phyloP scores from a whole-genome alignment of 2,797 vertebrate genomes.

The Triplophysa bombifrons region DNA sequence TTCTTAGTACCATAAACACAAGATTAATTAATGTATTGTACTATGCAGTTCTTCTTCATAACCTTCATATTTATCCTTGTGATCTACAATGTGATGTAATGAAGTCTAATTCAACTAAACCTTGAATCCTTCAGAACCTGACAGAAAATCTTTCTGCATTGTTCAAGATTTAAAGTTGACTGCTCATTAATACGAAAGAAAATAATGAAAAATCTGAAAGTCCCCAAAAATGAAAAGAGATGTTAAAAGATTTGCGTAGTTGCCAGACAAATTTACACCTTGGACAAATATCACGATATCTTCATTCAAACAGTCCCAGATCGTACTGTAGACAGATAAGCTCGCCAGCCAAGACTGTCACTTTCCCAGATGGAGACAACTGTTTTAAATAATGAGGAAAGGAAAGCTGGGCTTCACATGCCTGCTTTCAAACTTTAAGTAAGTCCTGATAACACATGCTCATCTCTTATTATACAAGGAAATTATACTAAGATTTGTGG shows the following conservation, averaged over 20 bases:
- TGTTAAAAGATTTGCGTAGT: conserved; percentile 59
- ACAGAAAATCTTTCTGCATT: background rate
- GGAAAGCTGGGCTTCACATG: conserved; percentile 71
- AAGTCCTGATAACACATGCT: conserved; percentile 67
- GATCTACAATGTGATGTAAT: background rate
- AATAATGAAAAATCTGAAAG: background rate
- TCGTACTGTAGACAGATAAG: conserved; percentile 75
- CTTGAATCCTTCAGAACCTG: too few relatives aligned
- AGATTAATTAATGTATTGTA: background rate
- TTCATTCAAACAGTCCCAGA: conserved; percentile 80
- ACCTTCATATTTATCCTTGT: background rate
- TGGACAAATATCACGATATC: conserved; percentile 77
- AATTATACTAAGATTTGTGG: background rate
- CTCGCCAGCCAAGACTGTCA: conserved; percentile 79
- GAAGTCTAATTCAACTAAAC: background rate
- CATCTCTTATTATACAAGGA: conserved; percentile 50
- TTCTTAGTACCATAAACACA: background rate
- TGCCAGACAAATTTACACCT: conserved; percentile 82
- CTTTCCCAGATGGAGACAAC: conserved; percentile 80
- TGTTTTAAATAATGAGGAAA: conserved; percentile 79
- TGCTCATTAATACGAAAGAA: background rate
- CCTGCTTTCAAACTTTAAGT: conserved; percentile 70
- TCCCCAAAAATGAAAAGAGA: conserved; percentile 54
- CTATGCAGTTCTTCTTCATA: background rate
- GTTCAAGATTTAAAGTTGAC: background rate